These are phyloP conservation scores for Scylla paramamosain DNA, from an alignment of 1,140 invertebrate genomes.

Conservation along the genomic window DNA sequence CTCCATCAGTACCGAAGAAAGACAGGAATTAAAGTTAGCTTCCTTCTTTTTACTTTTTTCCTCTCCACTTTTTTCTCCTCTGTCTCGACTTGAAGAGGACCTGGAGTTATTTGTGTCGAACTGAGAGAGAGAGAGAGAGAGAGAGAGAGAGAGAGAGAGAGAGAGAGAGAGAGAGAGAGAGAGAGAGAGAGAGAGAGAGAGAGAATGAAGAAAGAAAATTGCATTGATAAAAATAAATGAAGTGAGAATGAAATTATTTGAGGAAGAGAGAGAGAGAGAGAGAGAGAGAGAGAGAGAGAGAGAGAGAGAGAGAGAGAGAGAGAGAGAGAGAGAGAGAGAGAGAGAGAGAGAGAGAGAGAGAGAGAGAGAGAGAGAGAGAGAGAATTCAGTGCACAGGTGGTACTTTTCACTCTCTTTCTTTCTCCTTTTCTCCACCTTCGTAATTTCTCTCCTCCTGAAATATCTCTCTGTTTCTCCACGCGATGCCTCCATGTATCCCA, in stretches of 20 bases:
- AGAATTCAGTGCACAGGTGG: not conserved
- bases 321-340: not conserved
- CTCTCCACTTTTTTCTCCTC: not conserved
- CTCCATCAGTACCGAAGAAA: not conserved
- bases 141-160: not conserved
- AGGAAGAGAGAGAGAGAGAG: too few species aligned
- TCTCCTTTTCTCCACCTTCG: not conserved
- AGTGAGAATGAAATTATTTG: not conserved
- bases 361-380: not conserved
- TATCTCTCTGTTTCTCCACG: not conserved
- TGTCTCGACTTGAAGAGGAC: not conserved
- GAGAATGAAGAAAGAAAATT: not conserved
- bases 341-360: not conserved
- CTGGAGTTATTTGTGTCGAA: not conserved
- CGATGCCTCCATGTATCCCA: conserved; percentile 8
- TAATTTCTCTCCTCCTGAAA: not conserved
- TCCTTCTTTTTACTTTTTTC: not conserved
- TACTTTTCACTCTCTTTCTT: not conserved
- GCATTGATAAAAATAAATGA: not conserved
- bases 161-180: not conserved
- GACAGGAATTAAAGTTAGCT: not conserved
- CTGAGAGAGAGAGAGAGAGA: not conserved
- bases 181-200: not conserved
- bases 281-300: not conserved
- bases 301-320: not conserved